Percentiles rank a stretch among this genome's conserved stretches.
phyloP scores from a whole-genome alignment of 2,888 invertebrate genomes.

The Latrodectus hesperus region DNA sequence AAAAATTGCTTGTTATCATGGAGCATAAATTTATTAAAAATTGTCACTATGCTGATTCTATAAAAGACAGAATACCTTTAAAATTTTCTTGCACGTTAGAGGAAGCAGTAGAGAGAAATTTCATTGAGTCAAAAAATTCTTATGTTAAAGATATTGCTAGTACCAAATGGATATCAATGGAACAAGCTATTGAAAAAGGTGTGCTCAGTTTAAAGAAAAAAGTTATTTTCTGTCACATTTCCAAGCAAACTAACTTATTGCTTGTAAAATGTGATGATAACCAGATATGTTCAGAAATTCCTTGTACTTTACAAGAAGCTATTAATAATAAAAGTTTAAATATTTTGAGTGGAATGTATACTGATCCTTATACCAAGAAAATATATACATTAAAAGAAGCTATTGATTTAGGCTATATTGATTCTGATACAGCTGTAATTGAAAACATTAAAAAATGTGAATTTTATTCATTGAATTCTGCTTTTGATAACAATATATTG shows the following conservation, averaged over 20 bases:
- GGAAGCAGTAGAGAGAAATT: slow-evolving; percentile 80
- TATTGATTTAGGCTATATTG: slow-evolving; percentile 81
- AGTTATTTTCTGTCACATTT: slow-evolving; percentile 83
- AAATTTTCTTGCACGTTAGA: slow-evolving; percentile 78
- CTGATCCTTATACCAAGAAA: slow-evolving; percentile 84
- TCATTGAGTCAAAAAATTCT: slow-evolving; percentile 84
- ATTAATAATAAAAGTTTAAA: slow-evolving; percentile 85
- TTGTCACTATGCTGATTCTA: neutral
- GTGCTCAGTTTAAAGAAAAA: slow-evolving; percentile 84
- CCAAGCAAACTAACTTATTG: slow-evolving; percentile 80
- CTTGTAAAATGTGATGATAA: slow-evolving; percentile 85
- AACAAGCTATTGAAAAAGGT: slow-evolving; percentile 89
- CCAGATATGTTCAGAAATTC: slow-evolving; percentile 84
- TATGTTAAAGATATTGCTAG: slow-evolving; percentile 86
- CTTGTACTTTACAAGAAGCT: slow-evolving; percentile 86
- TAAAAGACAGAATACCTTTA: slow-evolving; percentile 81
- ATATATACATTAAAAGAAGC: slow-evolving; percentile 74
- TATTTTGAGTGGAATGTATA: slow-evolving; percentile 82
- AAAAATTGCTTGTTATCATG: slow-evolving; percentile 84
- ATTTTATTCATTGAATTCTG: slow-evolving; percentile 76
- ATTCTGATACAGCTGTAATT: slow-evolving; percentile 84
- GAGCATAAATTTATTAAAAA: slow-evolving; percentile 73
- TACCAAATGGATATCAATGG: slow-evolving; percentile 86
- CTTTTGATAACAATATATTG: slow-evolving; percentile 75
- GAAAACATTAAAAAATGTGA: slow-evolving; percentile 73